phyloP scores from a whole-genome alignment of 2,113 vertebrate genomes.

The Meriones unguiculatus region DNA sequence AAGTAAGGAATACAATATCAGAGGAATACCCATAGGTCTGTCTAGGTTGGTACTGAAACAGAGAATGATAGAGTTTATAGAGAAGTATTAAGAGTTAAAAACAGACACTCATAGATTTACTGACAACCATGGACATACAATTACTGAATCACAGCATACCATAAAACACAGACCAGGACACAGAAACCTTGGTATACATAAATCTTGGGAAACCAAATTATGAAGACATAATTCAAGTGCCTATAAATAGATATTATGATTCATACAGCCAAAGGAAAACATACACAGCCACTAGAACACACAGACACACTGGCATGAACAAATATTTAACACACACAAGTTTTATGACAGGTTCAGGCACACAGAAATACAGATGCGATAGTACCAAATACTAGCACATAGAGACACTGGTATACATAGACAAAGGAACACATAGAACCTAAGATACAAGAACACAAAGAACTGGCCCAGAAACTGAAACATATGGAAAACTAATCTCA shows the following conservation, averaged over 20 bases:
- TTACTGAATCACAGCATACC: background rate
- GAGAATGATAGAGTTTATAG: background rate
- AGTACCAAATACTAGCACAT: slow-evolving; percentile 1
- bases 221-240: background rate
- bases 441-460: background rate
- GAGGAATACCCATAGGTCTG: background rate
- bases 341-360: slow-evolving; percentile 21
- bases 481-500: slow-evolving; percentile 23
- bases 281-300: slow-evolving; percentile 29
- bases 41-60: background rate
- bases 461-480: background rate
- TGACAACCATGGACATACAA: slow-evolving; percentile 5
- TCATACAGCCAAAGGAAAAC: background rate
- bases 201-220: slow-evolving; percentile 40
- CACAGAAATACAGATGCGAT: background rate
- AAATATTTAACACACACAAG: slow-evolving; percentile 40
- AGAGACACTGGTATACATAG: background rate
- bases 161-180: slow-evolving; percentile 17
- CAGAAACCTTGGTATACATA: background rate
- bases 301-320: slow-evolving; percentile 13
- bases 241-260: slow-evolving; percentile 24
- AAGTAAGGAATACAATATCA: background rate
- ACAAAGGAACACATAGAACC: background rate
- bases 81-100: background rate
- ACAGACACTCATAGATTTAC: slow-evolving; percentile 11